phyloP scores from a whole-genome alignment of 1,140 invertebrate genomes.

The Atopsyche davidsoni region DNA sequence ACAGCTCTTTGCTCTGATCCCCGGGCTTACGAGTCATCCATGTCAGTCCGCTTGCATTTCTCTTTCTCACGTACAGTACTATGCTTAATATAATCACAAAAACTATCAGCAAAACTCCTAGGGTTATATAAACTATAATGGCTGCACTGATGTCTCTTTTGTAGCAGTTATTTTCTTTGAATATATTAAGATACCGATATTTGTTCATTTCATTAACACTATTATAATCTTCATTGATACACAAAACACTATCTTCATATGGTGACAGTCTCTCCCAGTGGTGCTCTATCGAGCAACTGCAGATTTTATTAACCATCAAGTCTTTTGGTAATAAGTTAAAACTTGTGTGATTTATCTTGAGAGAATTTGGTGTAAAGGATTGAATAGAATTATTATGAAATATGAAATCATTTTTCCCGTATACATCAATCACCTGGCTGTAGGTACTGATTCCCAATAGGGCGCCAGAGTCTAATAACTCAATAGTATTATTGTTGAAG shows the following conservation, averaged over 20 bases:
- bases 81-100: conserved; percentile 36
- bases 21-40: conserved; percentile 17
- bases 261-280: conserved; percentile 1
- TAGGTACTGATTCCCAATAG: conserved; percentile 55
- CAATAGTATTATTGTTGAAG: conserved; percentile 61
- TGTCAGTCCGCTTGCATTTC: conserved; percentile 26
- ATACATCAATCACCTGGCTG: conserved; percentile 36
- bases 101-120: conserved; percentile 42
- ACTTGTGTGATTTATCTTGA: conserved; percentile 52
- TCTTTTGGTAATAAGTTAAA: conserved; percentile 52
- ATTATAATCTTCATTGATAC: neutral
- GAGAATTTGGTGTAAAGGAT: conserved; percentile 50
- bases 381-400: conserved; percentile 61
- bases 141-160: conserved; percentile 34
- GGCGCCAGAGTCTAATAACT: conserved; percentile 50
- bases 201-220: neutral
- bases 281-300: conserved; percentile 45
- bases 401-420: conserved; percentile 46
- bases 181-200: neutral
- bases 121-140: conserved; percentile 36
- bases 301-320: conserved; percentile 53
- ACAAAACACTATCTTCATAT: neutral
- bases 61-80: conserved; percentile 30
- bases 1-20: conserved; percentile 16
- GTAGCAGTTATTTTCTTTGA: neutral